Evolutionary conservation across 2,113 vertebrate species (phyloP).

Genomic region (Centropristis striata): DNA sequence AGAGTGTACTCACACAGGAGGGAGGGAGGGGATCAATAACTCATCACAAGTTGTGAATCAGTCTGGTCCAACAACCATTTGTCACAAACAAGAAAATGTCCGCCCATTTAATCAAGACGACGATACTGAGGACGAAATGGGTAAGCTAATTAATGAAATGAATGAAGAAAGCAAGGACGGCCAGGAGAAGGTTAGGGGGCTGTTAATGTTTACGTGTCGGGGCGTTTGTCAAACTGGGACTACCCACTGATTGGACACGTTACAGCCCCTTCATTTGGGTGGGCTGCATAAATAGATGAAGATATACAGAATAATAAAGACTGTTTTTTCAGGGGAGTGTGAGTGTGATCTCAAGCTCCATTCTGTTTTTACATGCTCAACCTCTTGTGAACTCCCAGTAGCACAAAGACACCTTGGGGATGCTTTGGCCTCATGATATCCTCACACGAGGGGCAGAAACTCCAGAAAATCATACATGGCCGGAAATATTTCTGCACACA

Average conservation of each 20-base stretch:
- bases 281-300: slow-evolving; percentile 52
- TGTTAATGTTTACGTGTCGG: slow-evolving; percentile 61
- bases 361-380: slow-evolving; percentile 60
- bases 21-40: slow-evolving; percentile 79
- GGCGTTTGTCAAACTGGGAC: slow-evolving; percentile 70
- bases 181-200: slow-evolving; percentile 77
- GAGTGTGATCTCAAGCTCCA: slow-evolving; percentile 32
- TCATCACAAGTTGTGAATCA: slow-evolving; percentile 85
- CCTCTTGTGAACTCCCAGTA: slow-evolving; percentile 52
- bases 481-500: slow-evolving; percentile 27
- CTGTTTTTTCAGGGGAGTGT: slow-evolving; percentile 42
- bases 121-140: slow-evolving; percentile 66
- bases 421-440: slow-evolving; percentile 11
- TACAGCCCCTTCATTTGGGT: slow-evolving; percentile 38
- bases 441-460: slow-evolving; percentile 18
- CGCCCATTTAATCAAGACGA: slow-evolving; percentile 88
- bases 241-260: slow-evolving; percentile 57
- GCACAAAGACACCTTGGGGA: slow-evolving; percentile 45
- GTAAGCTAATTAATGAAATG: slow-evolving; percentile 86
- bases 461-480: slow-evolving; percentile 2
- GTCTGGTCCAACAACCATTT: slow-evolving; percentile 74
- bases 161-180: slow-evolving; percentile 79
- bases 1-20: background rate
- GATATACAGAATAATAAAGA: slow-evolving; percentile 63
- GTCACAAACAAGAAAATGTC: slow-evolving; percentile 81